These are phyloP conservation scores for Furcifer pardalis DNA, from an alignment of 2,797 vertebrate genomes.

Conservation along the genomic window DNA sequence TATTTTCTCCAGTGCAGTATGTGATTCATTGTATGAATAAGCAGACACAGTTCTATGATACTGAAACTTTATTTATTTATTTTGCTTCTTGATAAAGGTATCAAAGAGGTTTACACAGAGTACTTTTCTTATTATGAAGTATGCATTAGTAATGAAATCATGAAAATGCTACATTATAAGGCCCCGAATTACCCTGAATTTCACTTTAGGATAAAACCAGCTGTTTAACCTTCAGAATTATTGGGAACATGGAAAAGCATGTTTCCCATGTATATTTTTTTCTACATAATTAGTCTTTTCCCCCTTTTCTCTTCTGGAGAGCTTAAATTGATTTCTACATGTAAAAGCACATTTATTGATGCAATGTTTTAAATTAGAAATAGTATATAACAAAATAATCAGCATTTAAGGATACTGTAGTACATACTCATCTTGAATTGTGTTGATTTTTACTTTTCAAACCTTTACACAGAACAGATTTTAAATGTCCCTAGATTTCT, in stretches of 20 bases:
- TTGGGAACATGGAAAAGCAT: slow-evolving; percentile 7
- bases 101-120: neutral
- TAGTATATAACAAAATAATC: slow-evolving; percentile 25
- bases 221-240: neutral
- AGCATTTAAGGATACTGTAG: slow-evolving; percentile 56
- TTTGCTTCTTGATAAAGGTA: slow-evolving; percentile 49
- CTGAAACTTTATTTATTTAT: slow-evolving; percentile 26
- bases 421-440: slow-evolving; percentile 48
- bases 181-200: neutral
- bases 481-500: slow-evolving; percentile 71
- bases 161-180: slow-evolving; percentile 26
- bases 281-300: slow-evolving; percentile 13
- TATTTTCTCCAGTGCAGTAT: slow-evolving; percentile 45
- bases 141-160: slow-evolving; percentile 24
- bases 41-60: slow-evolving; percentile 21
- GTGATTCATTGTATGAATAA: slow-evolving; percentile 33
- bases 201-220: slow-evolving; percentile 21
- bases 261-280: neutral
- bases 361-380: slow-evolving; percentile 26
- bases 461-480: slow-evolving; percentile 70
- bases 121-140: slow-evolving; percentile 1
- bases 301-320: slow-evolving; percentile 43
- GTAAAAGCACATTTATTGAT: slow-evolving; percentile 22
- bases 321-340: slow-evolving; percentile 18
- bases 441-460: slow-evolving; percentile 50